Evolutionary conservation across 2,113 vertebrate species (phyloP).

Genomic region (Tursiops truncatus): DNA sequence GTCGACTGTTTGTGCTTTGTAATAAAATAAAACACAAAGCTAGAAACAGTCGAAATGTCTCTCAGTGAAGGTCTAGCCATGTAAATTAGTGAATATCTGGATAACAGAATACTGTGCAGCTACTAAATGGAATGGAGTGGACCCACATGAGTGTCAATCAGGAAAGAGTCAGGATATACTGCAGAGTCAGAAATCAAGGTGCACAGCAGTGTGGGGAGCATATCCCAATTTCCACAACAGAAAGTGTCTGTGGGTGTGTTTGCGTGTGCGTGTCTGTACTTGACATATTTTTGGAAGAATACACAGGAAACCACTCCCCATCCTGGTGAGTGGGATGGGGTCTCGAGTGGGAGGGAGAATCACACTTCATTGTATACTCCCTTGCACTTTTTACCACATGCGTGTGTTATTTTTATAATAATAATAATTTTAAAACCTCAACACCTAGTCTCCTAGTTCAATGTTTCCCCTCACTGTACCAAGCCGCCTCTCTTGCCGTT

Average conservation of each 20-base stretch:
- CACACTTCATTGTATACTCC: background rate
- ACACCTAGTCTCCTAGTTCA: background rate
- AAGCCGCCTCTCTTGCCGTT: background rate
- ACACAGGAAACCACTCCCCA: background rate
- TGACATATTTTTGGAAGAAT: conserved; percentile 46
- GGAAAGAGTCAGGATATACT: background rate
- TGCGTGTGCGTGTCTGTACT: background rate
- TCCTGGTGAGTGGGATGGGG: conserved; percentile 44
- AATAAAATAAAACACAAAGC: background rate
- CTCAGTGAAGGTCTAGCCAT: background rate
- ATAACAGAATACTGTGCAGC: background rate
- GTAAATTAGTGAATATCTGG: background rate
- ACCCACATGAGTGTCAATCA: background rate
- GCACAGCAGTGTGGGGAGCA: background rate
- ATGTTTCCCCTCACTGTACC: background rate
- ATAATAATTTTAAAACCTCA: conserved; percentile 50
- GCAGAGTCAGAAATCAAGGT: conserved; percentile 3
- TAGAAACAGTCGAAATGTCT: background rate
- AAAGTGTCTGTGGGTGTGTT: conserved; percentile 28
- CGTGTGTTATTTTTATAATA: conserved; percentile 46
- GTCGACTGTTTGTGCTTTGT: background rate
- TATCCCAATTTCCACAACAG: background rate
- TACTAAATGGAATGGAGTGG: background rate
- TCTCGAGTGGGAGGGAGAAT: conserved; percentile 22
- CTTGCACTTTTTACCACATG: conserved; percentile 27